Conservation (phyloP, 1,140 invertebrate species). For the Apis cerana region DNA sequence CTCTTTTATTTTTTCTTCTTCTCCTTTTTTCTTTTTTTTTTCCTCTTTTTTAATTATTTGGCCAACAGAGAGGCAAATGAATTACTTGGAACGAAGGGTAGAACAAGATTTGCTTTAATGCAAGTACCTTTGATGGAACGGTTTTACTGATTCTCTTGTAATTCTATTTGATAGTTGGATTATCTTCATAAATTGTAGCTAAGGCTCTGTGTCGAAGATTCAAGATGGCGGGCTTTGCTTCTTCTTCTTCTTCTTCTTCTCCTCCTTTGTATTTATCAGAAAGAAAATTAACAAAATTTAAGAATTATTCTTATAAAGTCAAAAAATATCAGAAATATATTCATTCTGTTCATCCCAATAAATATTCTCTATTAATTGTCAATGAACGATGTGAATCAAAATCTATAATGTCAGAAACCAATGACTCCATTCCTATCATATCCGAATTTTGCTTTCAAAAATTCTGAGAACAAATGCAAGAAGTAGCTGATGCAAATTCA, state of each 20-base stretch:
- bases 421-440: no score
- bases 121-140: not conserved
- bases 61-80: constrained; percentile 16
- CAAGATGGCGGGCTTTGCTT: not conserved
- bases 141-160: constrained; percentile 7
- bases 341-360: no score
- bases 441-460: no score
- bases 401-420: no score
- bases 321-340: no score
- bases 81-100: constrained; percentile 1
- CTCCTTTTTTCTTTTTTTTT: not conserved
- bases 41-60: not conserved
- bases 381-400: no score
- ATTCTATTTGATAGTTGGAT: not conserved
- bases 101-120: not conserved
- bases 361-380: no score
- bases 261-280: not conserved
- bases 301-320: no score
- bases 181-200: not conserved
- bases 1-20: not conserved
- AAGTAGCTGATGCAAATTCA: no score
- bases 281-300: not conserved
- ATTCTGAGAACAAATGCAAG: no score
- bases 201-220: not conserved
- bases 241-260: no score